A percentile compares a stretch with the other conserved stretches of the same genome.
phyloP scores from a whole-genome alignment of 2,888 invertebrate species.

The Lasioglossum malachurum region DNA sequence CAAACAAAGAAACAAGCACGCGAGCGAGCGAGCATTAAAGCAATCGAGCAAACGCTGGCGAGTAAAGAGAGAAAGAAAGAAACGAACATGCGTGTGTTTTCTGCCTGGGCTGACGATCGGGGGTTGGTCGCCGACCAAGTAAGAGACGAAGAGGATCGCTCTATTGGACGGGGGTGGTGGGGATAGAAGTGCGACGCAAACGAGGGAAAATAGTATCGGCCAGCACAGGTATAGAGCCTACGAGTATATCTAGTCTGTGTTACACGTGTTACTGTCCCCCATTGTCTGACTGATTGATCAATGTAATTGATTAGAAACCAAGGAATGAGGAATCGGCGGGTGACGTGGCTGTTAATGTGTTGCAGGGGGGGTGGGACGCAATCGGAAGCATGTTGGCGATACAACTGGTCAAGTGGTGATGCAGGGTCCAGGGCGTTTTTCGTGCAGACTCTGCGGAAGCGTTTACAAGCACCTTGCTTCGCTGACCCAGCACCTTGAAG shows the following conservation, averaged over 20 bases:
- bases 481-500: conserved; percentile 85
- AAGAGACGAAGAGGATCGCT: not conserved
- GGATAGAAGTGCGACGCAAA: not conserved
- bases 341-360: conserved; percentile 84
- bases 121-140: not conserved
- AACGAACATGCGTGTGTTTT: not conserved
- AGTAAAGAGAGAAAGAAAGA: not conserved
- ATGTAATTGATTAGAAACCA: conserved; percentile 45
- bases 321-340: conserved; percentile 79
- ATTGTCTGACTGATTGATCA: conserved; percentile 27
- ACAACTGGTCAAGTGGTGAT: conserved; percentile 85
- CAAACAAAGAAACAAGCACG: not conserved
- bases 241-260: conserved; percentile 48
- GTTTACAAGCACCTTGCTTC: conserved; percentile 85
- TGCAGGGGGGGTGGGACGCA: conserved; percentile 85
- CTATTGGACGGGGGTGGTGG: not conserved
- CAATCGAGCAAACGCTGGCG: not conserved
- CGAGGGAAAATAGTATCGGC: not conserved
- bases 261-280: conserved; percentile 61
- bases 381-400: conserved; percentile 84
- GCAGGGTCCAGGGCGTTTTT: conserved; percentile 85
- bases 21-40: not conserved
- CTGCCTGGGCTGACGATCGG: conserved; percentile 4
- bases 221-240: conserved; percentile 28
- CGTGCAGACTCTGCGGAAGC: conserved; percentile 85